Base-by-base conservation (phyloP, 2,888 invertebrate genomes). In the Anagyrus pseudococci region DNA sequence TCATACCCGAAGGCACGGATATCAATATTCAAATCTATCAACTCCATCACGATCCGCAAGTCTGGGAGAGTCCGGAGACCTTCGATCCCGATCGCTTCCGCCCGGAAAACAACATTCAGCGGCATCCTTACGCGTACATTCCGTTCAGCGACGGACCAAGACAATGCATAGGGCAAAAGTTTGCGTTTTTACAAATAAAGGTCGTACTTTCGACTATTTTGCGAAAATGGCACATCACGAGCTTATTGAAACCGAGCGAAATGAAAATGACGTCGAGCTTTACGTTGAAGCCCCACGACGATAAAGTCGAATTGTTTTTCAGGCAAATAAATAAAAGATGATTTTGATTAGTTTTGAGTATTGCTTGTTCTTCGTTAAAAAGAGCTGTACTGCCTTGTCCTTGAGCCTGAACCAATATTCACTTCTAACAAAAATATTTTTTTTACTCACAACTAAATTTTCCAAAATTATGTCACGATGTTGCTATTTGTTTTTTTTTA, bases 11-110 rank as follows among this genome's bases (percentile, higher is more conserved):
- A 66, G 82, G 80, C 1, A 76, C 80, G 0, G 74, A 72, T 10
- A 64, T 84, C 1, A 74, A 71, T 20, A 74, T 82, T 37, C 76
- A 82, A 19, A 69, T 82, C 23, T 83, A 83, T 66, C 77, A 83
- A 61, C 73, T 84, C 40, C 84, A 84, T 71, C 81, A 83, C 25
- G 80, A 83, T 71, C 81, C 83, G 1, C 74, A 77, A 2, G 71
- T 82, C 33, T 86, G 82, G 71, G 81, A 83, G 4, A 72, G 86
- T 48, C 84, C 85, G n/a, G 71, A 79, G 37, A 76, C 72, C 64
- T 83, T 82, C 64, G 79, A 83, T 68, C 82, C 82, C 1, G 82
- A 83, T 37, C 70, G 83, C 64, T 83, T 83, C 71, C 69, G 81
- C 26, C 79, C 80, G 0, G 81, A 82, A 68, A 81, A 81, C 49